Percentiles rank a stretch among this genome's conserved stretches.
Evolutionary conservation across 2,797 vertebrate genomes (phyloP).

Genomic region (Chlorospingus semifuscus): DNA sequence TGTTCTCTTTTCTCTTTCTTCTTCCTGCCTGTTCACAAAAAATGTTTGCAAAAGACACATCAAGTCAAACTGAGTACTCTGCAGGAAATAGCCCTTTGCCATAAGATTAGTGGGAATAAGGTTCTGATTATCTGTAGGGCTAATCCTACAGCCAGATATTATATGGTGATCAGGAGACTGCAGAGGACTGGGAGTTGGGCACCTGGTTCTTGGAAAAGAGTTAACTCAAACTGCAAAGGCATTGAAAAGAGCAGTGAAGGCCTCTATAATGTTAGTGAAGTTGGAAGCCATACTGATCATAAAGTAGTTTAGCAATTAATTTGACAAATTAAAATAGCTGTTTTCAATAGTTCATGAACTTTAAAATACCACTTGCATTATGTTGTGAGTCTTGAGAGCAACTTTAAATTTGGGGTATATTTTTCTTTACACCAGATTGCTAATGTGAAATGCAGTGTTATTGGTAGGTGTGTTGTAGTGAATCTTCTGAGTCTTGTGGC

Average conservation of each 20-base stretch:
- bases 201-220: neutral
- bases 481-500: neutral
- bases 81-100: constrained; percentile 24
- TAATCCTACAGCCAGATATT: constrained; percentile 6
- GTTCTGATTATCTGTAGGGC: constrained; percentile 16
- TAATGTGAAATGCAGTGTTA: neutral
- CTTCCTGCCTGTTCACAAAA: neutral
- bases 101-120: constrained; percentile 28
- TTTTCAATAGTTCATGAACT: neutral
- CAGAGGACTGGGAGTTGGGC: neutral
- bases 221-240: neutral
- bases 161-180: neutral
- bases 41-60: constrained; percentile 13
- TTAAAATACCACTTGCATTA: neutral
- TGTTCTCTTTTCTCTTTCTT: neutral
- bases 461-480: neutral
- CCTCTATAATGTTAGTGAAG: neutral
- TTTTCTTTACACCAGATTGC: neutral
- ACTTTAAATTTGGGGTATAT: neutral
- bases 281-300: neutral
- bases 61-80: constrained; percentile 31
- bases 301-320: neutral
- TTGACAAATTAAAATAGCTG: neutral
- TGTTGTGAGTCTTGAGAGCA: neutral
- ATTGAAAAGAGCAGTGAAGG: neutral